Conservation (phyloP, 2,888 invertebrate genomes). For the Thelaira solivaga region DNA sequence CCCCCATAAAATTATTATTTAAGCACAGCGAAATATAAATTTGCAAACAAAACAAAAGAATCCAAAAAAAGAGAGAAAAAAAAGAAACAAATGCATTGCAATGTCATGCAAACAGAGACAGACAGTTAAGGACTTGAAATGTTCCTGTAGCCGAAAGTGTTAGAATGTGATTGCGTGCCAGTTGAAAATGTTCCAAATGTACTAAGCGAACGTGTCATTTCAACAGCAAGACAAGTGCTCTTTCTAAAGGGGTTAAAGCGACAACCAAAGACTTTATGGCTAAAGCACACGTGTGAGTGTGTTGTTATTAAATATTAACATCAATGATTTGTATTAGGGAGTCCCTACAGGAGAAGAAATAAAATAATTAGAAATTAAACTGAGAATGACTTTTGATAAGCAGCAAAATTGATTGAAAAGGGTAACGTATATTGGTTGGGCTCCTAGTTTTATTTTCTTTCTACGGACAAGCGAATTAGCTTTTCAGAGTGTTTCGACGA, state of each 20-base stretch:
- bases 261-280: background rate
- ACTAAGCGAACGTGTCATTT: conserved; percentile 47
- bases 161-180: conserved; percentile 16
- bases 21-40: too few relatives aligned
- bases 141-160: conserved; percentile 2
- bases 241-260: conserved; percentile 48
- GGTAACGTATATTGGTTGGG: too few relatives aligned
- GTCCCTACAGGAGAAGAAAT: background rate
- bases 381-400: too few relatives aligned
- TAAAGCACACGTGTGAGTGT: background rate
- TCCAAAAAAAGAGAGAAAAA: too few relatives aligned
- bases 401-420: too few relatives aligned
- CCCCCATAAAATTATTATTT: background rate
- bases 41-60: too few relatives aligned
- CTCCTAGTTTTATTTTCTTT: too few relatives aligned
- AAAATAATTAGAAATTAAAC: too few relatives aligned
- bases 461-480: too few relatives aligned
- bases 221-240: conserved; percentile 49
- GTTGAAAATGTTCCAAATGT: conserved; percentile 20
- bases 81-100: background rate
- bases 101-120: conserved; percentile 24
- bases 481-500: too few relatives aligned
- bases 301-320: background rate
- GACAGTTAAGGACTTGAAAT: conserved; percentile 23
- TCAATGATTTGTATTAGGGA: background rate